phyloP scores from a whole-genome alignment of 1,140 invertebrate species.

The Popillia japonica region DNA sequence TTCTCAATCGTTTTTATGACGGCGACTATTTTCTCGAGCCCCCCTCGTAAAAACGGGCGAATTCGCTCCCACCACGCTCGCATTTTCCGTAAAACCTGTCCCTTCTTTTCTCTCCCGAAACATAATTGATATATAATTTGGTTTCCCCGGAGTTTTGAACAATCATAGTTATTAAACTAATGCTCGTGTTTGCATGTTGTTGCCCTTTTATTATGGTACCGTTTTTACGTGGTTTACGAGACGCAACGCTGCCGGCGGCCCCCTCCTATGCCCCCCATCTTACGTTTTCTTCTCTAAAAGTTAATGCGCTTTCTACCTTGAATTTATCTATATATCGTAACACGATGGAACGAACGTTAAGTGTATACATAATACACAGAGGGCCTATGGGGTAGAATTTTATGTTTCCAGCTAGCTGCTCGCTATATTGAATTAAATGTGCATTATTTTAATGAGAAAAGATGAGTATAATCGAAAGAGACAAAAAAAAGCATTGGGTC shows the following conservation, averaged over 20 bases:
- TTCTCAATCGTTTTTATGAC: too few relatives aligned
- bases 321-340: constrained; percentile 9
- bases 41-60: neutral
- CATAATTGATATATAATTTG: constrained; percentile 53
- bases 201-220: constrained; percentile 48
- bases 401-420: neutral
- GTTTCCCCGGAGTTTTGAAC: constrained; percentile 50
- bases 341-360: constrained; percentile 9
- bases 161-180: constrained; percentile 52
- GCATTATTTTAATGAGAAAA: constrained; percentile 32
- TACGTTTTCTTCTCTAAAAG: neutral
- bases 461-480: constrained; percentile 11
- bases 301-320: constrained; percentile 3
- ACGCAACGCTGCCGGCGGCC: neutral
- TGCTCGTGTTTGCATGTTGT: constrained; percentile 52
- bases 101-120: constrained; percentile 12
- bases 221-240: constrained; percentile 29
- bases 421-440: constrained; percentile 29
- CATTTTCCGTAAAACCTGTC: neutral
- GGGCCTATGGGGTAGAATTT: neutral
- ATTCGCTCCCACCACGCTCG: neutral
- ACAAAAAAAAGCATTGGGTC: neutral
- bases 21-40: neutral
- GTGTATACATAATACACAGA: constrained; percentile 19
- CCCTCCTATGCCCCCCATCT: neutral